A percentile compares a stretch with the other conserved stretches of the same genome.
These are phyloP conservation scores for Thereva unica DNA, from an alignment of 2,888 invertebrate genomes.

Conservation along the genomic window DNA sequence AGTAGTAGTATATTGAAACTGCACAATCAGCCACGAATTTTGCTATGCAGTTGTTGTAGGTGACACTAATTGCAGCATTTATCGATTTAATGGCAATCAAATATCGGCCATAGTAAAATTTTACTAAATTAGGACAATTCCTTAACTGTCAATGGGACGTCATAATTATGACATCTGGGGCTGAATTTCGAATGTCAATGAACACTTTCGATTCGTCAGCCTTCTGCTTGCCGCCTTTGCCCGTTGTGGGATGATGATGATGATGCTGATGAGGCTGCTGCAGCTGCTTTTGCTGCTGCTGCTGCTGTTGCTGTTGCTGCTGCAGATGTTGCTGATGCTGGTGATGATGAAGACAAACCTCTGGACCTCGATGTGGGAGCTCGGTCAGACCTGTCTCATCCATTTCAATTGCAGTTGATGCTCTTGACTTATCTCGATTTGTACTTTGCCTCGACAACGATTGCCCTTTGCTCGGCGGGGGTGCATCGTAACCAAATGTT, in stretches of 20 bases:
- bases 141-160: conserved; percentile 70
- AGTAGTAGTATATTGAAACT: conserved; percentile 11
- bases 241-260: conserved; percentile 11
- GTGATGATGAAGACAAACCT: conserved; percentile 54
- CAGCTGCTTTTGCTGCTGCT: conserved; percentile 20
- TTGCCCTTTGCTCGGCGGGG: conserved; percentile 42
- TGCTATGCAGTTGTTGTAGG: no score
- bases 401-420: conserved; percentile 38
- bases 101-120: neutral
- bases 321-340: conserved; percentile 55
- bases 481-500: conserved; percentile 56
- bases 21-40: neutral
- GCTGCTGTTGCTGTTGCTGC: conserved; percentile 46
- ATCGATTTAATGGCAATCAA: no score
- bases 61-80: no score
- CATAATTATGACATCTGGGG: conserved; percentile 86
- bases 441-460: conserved; percentile 49
- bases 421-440: conserved; percentile 36
- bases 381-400: conserved; percentile 33
- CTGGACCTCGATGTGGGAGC: conserved; percentile 42
- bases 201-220: conserved; percentile 65
- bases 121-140: conserved; percentile 43
- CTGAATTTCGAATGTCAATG: conserved; percentile 85
- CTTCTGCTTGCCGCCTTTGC: conserved; percentile 44
- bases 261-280: conserved; percentile 14